These are phyloP conservation scores for Colius striatus DNA, from an alignment of 2,113 vertebrate genomes.

Conservation along the genomic window DNA sequence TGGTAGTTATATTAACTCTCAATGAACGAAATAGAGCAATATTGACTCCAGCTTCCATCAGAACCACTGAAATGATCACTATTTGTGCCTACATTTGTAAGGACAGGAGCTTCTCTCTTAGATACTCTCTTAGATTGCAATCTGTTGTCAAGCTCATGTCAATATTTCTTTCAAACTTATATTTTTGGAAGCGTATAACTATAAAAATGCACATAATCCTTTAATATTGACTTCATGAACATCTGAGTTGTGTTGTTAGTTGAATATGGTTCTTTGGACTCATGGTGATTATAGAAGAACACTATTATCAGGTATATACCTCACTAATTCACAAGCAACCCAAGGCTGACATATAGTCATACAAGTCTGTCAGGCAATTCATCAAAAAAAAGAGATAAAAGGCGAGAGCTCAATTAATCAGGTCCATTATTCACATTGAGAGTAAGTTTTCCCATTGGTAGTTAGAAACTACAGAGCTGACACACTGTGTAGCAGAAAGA, in stretches of 20 bases:
- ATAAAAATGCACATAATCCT: neutral
- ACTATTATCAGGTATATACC: neutral
- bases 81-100: neutral
- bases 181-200: neutral
- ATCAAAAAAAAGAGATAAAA: neutral
- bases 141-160: neutral
- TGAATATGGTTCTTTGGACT: neutral
- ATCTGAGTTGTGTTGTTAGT: neutral
- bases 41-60: neutral
- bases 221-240: neutral
- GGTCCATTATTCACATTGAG: neutral
- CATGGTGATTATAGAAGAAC: fast-evolving
- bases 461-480: neutral
- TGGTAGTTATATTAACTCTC: neutral
- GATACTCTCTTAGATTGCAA: neutral
- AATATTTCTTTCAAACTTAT: neutral
- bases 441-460: neutral
- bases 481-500: neutral
- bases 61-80: neutral
- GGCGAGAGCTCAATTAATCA: neutral
- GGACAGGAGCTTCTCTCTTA: neutral
- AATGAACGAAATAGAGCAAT: neutral
- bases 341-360: neutral
- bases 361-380: neutral
- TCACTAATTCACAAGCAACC: neutral